Evolutionary conservation across 2,797 vertebrate species (phyloP), one percentile per base, ranked within the genome.

Genomic region (Siniperca undulata): DNA sequence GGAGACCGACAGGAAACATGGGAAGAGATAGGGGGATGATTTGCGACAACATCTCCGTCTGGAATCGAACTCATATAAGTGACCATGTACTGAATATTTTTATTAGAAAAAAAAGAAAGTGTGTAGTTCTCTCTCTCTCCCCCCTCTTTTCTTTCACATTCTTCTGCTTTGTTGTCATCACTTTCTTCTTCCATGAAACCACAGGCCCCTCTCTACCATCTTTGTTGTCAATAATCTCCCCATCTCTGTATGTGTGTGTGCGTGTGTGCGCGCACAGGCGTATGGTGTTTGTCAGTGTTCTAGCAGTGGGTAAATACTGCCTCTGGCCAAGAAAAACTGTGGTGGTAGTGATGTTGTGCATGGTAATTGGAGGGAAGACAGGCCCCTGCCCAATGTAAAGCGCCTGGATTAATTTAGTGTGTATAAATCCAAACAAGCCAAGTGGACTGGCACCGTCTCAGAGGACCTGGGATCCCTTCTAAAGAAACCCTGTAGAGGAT

Each of bases 251-350:
- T 58, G 42, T 60, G 19, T 42, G 36, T 50, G 50, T 48, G 34
- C 30, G 30, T 8, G 40, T 50, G 55, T 40, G 40, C 8, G 12
- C 61, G 48, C 62, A n/a, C 30, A 68, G 71, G 80, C 36, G 5
- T 70, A 81, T 80, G 80, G 84, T 83, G 85, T 76, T 61, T 82
- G 67, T 87, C 82, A 83, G 82, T 84, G 44, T 82, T 86, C 61
- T 74, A 70, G 67, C 74, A 50, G 73, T 58, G 75, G 74, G 77
- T 90, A 90, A 92, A 92, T 85, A 89, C 38, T 17, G 22, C 73
- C 59, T 61, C 61, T 10, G 9, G 65, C 82, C 83, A 86, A 81
- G 74, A 80, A 79, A 88, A 86, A 58, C 82, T 78, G 70, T 78
- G 73, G 67, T 78, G 75, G 81, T 73, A 38, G 82, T 70, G 82